Evolutionary conservation across 2,888 invertebrate genomes (phyloP).

Genomic region (Baronia brevicornis): DNA sequence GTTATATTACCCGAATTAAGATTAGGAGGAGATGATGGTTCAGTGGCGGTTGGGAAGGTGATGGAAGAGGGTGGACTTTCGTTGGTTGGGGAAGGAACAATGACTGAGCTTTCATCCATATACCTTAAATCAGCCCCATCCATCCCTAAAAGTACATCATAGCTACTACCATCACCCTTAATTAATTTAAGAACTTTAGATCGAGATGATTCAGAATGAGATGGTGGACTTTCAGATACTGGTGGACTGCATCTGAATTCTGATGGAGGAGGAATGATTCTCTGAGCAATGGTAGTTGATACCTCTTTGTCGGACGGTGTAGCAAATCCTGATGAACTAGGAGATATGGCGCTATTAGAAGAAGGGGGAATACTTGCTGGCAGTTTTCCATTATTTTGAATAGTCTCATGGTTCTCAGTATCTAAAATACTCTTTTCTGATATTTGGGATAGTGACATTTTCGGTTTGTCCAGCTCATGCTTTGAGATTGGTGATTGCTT

Average conservation of each 20-base stretch:
- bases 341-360: constrained; percentile 50
- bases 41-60: constrained; percentile 76
- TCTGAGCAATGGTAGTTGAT: constrained; percentile 75
- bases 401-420: constrained; percentile 69
- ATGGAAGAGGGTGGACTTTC: constrained; percentile 85
- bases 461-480: constrained; percentile 52
- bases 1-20: constrained; percentile 62
- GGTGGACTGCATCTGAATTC: constrained; percentile 83
- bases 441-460: constrained; percentile 75
- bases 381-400: constrained; percentile 42
- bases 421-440: constrained; percentile 79
- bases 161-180: constrained; percentile 78
- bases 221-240: constrained; percentile 78
- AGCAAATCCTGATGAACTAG: constrained; percentile 55
- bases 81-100: constrained; percentile 84
- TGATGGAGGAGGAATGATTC: constrained; percentile 83
- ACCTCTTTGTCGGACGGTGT: constrained; percentile 66
- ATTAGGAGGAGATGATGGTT: constrained; percentile 77
- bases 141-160: constrained; percentile 85
- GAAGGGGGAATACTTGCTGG: constrained; percentile 45
- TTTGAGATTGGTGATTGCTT: constrained; percentile 53
- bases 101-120: constrained; percentile 94
- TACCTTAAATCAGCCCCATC: constrained; percentile 91
- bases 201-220: constrained; percentile 70
- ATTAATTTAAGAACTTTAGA: constrained; percentile 72